Conservation (phyloP, 2,113 vertebrate species). For the Nycticryphes semicollaris region DNA sequence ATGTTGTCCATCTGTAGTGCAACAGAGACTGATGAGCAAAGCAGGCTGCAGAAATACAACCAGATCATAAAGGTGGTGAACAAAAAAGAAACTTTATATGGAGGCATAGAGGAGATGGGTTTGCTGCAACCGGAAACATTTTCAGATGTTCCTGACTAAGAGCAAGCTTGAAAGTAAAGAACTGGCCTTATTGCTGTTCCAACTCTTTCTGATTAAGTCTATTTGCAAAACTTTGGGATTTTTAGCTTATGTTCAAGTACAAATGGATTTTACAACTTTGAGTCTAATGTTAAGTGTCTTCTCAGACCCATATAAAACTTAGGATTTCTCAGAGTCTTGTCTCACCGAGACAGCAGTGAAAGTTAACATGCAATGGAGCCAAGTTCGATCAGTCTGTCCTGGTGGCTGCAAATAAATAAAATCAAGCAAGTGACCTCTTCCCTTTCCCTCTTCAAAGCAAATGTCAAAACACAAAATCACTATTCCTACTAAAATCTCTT, state of each 20-base stretch:
- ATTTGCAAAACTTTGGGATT: background rate
- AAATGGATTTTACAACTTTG: background rate
- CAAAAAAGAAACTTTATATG: background rate
- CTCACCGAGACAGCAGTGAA: background rate
- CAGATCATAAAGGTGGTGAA: background rate
- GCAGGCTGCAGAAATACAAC: background rate
- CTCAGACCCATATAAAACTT: background rate
- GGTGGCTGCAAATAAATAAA: background rate
- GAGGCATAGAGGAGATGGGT: background rate
- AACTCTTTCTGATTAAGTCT: background rate
- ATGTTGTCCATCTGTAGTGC: background rate
- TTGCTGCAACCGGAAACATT: fast-evolving
- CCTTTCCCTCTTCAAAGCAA: constrained; percentile 6
- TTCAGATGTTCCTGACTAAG: background rate
- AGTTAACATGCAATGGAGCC: background rate
- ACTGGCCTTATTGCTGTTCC: background rate
- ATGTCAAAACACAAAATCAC: constrained; percentile 33
- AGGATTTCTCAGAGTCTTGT: background rate
- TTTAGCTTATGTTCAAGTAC: background rate
- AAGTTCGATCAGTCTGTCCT: background rate
- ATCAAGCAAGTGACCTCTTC: constrained; percentile 12
- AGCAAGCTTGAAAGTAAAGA: background rate
- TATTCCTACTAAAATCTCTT: constrained; percentile 15
- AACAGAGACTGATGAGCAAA: background rate
- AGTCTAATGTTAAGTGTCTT: background rate